Conservation (phyloP, 2,888 invertebrate genomes). For the Thymelicus lineola region DNA sequence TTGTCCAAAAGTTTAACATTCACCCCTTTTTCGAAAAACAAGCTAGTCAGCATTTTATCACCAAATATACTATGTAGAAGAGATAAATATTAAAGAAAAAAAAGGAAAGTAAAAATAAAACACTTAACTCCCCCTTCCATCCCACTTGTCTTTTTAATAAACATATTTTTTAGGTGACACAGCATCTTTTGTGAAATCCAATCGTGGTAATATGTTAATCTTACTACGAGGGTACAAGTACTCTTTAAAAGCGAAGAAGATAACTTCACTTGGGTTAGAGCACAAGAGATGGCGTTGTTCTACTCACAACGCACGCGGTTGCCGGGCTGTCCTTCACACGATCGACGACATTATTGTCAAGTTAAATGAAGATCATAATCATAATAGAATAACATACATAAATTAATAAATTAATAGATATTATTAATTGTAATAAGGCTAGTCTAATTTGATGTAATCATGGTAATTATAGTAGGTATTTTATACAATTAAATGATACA, state of each 20-base stretch:
- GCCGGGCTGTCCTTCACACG: constrained; percentile 51
- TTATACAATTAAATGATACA: too few species aligned
- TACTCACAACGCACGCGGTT: constrained; percentile 42
- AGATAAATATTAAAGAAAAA: too few species aligned
- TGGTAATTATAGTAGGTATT: too few species aligned
- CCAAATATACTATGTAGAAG: too few species aligned
- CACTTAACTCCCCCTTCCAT: too few species aligned
- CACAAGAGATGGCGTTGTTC: constrained; percentile 45
- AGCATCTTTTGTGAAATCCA: constrained; percentile 24
- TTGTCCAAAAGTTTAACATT: too few species aligned
- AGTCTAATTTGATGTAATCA: too few species aligned
- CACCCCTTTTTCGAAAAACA: too few species aligned
- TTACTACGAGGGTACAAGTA: constrained; percentile 48
- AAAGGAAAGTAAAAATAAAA: too few species aligned
- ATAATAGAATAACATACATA: constrained; percentile 21
- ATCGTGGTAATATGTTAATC: constrained; percentile 46
- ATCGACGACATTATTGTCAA: constrained; percentile 46
- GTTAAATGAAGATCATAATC: constrained; percentile 46
- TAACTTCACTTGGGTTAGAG: constrained; percentile 22
- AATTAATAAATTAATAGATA: too few species aligned
- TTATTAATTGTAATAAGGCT: too few species aligned
- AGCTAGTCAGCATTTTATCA: too few species aligned
- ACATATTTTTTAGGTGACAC: constrained; percentile 2
- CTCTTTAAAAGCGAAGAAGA: constrained; percentile 36
- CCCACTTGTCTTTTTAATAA: background rate